Base-by-base conservation (phyloP, 1,140 invertebrate genomes). In the Druon quercuslanigerum region DNA sequence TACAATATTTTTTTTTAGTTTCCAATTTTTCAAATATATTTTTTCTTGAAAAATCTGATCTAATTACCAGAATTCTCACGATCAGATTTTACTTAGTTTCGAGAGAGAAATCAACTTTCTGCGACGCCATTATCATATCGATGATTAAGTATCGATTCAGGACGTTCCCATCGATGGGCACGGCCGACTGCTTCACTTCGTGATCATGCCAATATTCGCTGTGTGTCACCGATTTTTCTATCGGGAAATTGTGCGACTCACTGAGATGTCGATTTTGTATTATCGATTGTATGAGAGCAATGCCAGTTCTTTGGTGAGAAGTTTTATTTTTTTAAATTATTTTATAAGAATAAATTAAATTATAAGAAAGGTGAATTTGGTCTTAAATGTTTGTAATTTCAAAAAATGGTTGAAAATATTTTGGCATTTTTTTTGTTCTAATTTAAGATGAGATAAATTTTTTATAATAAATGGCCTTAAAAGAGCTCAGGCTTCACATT, bases 121-220 rank as follows among this genome's bases (percentile, higher is more conserved):
- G n/a, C 83, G 89, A 19, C 88, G 90, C 4, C 89, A 92, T 78
- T 94, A 92, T 84, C 90, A 93, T 73, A 87, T 94, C 51, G 92
- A 93, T 72, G 89, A 92, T 82, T 92, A 92, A 76, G 90, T 92
- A 51, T 91, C 92, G 80, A 88, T 87, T 79, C 87, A 89, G 78
- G 89, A 84, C 46, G 91, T 93, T 77, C 76, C 79, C 56, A 75
- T 85, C 46, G 85, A 89, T n/a, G 90, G 90, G n/a, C 92, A 93
- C 82, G 92, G 84, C 5, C 87, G 90, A 60, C 82, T 94, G 0
- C 83, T 92, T 73, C 92, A 94, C 78, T 92, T 93, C 80, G 87
- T 92, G 20, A 73, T 94, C 4, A 92, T 92, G 71, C 94, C 94
- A 14, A 92, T 93, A 16, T 93, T 95, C 80, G 90, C 92, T 50